phyloP scores from a whole-genome alignment of 1,140 invertebrate genomes.

The Hyles euphorbiae region DNA sequence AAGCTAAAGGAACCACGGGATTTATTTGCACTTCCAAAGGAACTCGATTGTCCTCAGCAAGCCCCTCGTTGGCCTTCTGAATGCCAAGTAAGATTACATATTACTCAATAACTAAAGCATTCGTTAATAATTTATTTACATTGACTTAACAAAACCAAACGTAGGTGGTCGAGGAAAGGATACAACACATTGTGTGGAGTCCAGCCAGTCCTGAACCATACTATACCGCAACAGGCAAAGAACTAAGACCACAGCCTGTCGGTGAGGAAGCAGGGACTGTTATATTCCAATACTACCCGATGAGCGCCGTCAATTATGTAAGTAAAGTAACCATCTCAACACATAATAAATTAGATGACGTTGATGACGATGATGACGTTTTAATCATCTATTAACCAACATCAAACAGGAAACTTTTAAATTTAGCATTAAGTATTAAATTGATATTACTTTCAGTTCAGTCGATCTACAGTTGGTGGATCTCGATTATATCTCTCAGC shows the following conservation, averaged over 20 bases:
- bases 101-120: background rate
- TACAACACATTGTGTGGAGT: constrained; percentile 85
- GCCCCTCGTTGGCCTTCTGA: constrained; percentile 91
- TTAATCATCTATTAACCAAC: too few relatives aligned
- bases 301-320: constrained; percentile 92
- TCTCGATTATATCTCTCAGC: constrained; percentile 78
- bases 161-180: constrained; percentile 88
- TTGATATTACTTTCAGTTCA: constrained; percentile 80
- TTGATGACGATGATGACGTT: too few relatives aligned
- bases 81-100: constrained; percentile 80
- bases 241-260: constrained; percentile 88
- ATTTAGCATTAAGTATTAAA: too few relatives aligned
- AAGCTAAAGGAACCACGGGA: constrained; percentile 81
- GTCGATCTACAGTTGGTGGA: constrained; percentile 87
- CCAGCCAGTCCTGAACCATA: constrained; percentile 86
- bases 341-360: too few relatives aligned
- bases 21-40: constrained; percentile 81
- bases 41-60: constrained; percentile 83
- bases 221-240: constrained; percentile 85
- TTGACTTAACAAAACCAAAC: background rate
- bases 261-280: constrained; percentile 90
- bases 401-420: too few relatives aligned
- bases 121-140: background rate
- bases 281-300: constrained; percentile 91
- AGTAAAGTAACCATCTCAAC: constrained; percentile 48